Evolutionary conservation across 2,888 invertebrate species (phyloP).

Genomic region (Sarcophaga caerulescens): DNA sequence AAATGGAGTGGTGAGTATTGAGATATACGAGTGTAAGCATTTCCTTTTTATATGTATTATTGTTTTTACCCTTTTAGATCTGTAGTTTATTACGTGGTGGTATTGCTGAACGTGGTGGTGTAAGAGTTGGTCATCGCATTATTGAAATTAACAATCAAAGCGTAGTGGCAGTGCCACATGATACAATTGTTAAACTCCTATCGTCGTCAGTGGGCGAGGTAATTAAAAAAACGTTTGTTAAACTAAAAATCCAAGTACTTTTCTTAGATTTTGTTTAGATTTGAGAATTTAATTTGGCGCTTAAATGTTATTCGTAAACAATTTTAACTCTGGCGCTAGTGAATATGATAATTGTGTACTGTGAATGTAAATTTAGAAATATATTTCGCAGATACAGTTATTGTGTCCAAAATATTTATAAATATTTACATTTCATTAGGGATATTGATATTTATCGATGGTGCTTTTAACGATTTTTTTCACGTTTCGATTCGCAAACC

Average conservation of each 20-base stretch:
- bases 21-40: neutral
- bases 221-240: slow-evolving; percentile 72
- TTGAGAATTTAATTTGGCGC: no score
- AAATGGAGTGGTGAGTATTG: slow-evolving; percentile 94
- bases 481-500: no score
- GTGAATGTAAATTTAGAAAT: no score
- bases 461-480: no score
- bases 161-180: slow-evolving; percentile 99
- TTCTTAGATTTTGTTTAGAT: no score
- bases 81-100: slow-evolving; percentile 98
- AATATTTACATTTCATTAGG: no score
- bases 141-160: slow-evolving; percentile 99
- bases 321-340: no score
- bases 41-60: neutral
- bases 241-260: no score
- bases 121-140: slow-evolving; percentile 98
- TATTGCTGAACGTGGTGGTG: slow-evolving; percentile 99
- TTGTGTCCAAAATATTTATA: no score
- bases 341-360: no score
- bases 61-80: slow-evolving; percentile 85
- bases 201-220: slow-evolving; percentile 99
- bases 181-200: slow-evolving; percentile 98
- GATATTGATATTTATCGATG: no score
- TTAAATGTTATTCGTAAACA: neutral
- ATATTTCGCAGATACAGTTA: no score